Base-by-base conservation (phyloP, 2,113 vertebrate genomes). In the Chamaea fasciata region DNA sequence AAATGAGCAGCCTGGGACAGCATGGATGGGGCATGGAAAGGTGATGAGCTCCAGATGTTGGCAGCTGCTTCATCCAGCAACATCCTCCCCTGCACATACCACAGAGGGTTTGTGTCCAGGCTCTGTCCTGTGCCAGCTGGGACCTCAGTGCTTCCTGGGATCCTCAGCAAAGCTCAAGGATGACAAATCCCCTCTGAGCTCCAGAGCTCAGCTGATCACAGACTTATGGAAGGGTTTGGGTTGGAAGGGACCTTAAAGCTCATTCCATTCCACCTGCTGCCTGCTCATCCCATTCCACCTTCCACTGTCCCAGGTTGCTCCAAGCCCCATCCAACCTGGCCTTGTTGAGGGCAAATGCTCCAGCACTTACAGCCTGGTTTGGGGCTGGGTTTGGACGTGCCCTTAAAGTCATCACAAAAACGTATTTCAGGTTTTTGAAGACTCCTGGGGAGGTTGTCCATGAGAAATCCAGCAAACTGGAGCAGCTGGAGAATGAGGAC, bases 341-440 rank as follows among this genome's bases (percentile, higher is more conserved):
- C 35, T 69, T 35, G 21, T 19, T 47, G 13, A 70, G 55, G 27
- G n/a, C 53, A 74, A 24, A 33, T 47, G 15, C 47, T 89, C 59
- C 42, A 59, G 64, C 18, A 11, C 44, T 86, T 52, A 11, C 24
- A 80, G 24, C 67, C 42, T 47, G 59, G 2, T 24, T 73, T 88
- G 70, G 42, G n/a, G 13, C 37, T 62, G 65, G 24, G 6, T 52
- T 82, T 74, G 76, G 37, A 39, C 0, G 2, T 41, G 16, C 12
- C 24, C 19, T 52, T 56, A n/a, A 84, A 94, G 15, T 33, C 24
- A 26, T 18, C 31, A 15, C 56, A 85, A 69, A 91, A 73, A 62
- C 1, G 0, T 28, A 30, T 86, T 85, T 23, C 89, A 99, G 99
- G 78, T 99, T 99, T 96, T 96, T 99, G 79, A 99, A 99, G 97